Evolutionary conservation across 1,140 invertebrate genomes (phyloP).

Genomic region (Hyphantria cunea): DNA sequence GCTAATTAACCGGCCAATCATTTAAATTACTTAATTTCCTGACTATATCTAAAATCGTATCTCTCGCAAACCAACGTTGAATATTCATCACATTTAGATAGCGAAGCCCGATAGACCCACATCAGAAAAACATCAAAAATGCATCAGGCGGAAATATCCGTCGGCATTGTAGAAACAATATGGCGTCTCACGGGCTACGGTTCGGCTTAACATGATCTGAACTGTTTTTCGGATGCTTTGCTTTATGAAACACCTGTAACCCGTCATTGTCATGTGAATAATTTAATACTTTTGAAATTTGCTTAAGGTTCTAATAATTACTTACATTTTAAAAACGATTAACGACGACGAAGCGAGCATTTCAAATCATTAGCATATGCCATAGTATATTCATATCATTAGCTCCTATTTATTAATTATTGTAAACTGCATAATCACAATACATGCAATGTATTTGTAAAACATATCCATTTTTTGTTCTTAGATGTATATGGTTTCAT

Average conservation of each 20-base stretch:
- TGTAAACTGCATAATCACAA: no score
- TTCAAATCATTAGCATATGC: no score
- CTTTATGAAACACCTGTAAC: not conserved
- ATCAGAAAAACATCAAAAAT: conserved; percentile 82
- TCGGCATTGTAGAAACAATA: conserved; percentile 75
- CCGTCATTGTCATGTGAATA: no score
- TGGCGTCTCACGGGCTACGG: conserved; percentile 45
- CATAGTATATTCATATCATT: no score
- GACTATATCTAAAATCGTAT: conserved; percentile 48
- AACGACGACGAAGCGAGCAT: no score
- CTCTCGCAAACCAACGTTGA: conserved; percentile 68
- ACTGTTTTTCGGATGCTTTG: conserved; percentile 12
- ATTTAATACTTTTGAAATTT: no score
- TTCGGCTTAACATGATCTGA: conserved; percentile 50
- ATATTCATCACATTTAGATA: conserved; percentile 81
- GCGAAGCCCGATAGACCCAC: conserved; percentile 78
- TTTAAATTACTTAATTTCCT: not conserved
- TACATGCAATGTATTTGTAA: no score
- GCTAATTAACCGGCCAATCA: not conserved
- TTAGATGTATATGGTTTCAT: no score
- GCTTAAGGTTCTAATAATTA: no score
- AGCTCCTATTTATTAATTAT: no score
- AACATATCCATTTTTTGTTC: no score
- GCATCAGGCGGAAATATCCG: conserved; percentile 80
- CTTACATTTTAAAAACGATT: no score